These are phyloP conservation scores for Matsumyia berberina DNA, from an alignment of 2,888 invertebrate species.

Conservation along the genomic window DNA sequence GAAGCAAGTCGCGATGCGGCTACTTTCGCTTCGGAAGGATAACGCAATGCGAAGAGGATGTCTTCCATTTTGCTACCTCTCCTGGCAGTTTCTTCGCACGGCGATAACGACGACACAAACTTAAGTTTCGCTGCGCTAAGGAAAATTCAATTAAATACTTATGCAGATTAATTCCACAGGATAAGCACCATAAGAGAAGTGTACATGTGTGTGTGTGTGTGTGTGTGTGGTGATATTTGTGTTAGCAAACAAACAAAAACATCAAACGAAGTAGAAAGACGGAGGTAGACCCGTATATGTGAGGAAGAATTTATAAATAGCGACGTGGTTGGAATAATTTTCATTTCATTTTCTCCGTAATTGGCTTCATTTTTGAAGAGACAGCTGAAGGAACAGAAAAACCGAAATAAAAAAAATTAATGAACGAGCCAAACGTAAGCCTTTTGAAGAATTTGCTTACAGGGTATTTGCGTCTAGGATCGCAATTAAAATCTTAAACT, in stretches of 20 bases:
- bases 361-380: conserved; percentile 42
- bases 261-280: conserved; percentile 12
- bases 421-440: conserved; percentile 13
- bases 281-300: not conserved
- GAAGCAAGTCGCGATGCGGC: conserved; percentile 26
- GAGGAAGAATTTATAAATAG: conserved; percentile 20
- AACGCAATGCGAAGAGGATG: conserved; percentile 48
- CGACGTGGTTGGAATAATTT: conserved; percentile 61
- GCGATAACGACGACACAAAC: conserved; percentile 18
- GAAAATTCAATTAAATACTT: conserved; percentile 73
- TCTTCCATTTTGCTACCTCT: conserved; percentile 34
- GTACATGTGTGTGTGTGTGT: not conserved
- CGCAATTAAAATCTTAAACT: conserved; percentile 29
- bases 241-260: conserved; percentile 36
- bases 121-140: conserved; percentile 52
- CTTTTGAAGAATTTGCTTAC: conserved; percentile 16
- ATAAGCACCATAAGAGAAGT: conserved; percentile 25
- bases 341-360: conserved; percentile 47
- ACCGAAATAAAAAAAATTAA: conserved; percentile 1
- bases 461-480: not conserved
- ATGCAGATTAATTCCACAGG: conserved; percentile 68
- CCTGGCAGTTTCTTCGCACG: conserved; percentile 9
- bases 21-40: conserved; percentile 47
- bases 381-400: not conserved
- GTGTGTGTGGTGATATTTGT: not conserved